Evolutionary conservation across 2,888 invertebrate species (phyloP).

Genomic region (Belgica antarctica): DNA sequence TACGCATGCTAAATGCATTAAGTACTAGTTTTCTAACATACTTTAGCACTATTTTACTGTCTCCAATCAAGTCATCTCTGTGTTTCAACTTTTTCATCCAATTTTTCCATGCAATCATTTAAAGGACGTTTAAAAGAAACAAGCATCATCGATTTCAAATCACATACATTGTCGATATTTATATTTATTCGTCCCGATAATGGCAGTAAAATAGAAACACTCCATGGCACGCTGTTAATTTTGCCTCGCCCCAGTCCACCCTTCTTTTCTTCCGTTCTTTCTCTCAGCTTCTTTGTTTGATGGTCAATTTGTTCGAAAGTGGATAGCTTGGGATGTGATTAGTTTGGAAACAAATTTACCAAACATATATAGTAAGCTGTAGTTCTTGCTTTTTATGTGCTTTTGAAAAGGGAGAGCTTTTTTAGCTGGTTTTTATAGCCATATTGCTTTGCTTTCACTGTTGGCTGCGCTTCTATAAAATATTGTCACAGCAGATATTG

Average conservation of each 20-base stretch:
- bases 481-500: background rate
- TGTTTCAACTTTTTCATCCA: background rate
- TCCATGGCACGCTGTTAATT: background rate
- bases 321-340: constrained; percentile 19
- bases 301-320: constrained; percentile 15
- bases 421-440: background rate
- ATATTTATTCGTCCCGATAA: constrained; percentile 37
- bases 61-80: too few species aligned
- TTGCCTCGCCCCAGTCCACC: background rate
- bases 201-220: constrained; percentile 5
- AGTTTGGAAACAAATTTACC: constrained; percentile 16
- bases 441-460: constrained; percentile 6
- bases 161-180: constrained; percentile 37
- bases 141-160: constrained; percentile 27
- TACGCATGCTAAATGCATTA: too few species aligned
- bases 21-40: too few species aligned
- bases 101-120: constrained; percentile 31
- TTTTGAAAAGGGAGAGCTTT: background rate
- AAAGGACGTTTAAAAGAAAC: constrained; percentile 7
- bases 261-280: background rate
- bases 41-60: too few species aligned
- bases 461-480: background rate
- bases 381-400: background rate
- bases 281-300: background rate
- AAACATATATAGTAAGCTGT: background rate